Evolutionary conservation across 2,888 invertebrate genomes (phyloP), one percentile per base, ranked within the genome.

Genomic region (Chaetogeoica ovagalla): DNA sequence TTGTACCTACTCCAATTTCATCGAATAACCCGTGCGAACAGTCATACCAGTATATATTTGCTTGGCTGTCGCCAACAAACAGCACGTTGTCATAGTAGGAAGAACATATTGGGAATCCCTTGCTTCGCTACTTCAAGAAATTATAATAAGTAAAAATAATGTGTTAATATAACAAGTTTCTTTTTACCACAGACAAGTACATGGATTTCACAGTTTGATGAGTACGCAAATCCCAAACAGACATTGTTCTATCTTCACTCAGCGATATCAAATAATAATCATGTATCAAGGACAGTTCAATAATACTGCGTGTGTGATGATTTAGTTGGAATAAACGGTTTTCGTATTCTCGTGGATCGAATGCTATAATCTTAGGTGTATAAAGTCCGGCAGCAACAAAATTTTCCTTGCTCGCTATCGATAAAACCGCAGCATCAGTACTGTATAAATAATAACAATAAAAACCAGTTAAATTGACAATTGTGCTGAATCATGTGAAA

Each of bases 201-300:
- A 79, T 57, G 13, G 79, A 65, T 65, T 71, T 79, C 13, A 79
- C 63, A 43, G 43, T 43, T 30, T 13, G 15, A 21, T 63, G 55
- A 19, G 55, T 71, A n/a, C 79, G 79, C 15, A 79, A 71, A 79
- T 79, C 79, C 63, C 63, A 79, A 39, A 79, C 2, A 23, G 79
- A 71, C 43, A 71, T 19, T 9, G 79, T 71, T 57, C 43, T 71
- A 15, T 79, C 79, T 79, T 79, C 79, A 71, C 79, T 79, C 6
- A 79, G 23, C 2, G 79, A 79, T 63, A 79, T n/a, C 19, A 79
- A 79, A 71, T 79, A 71, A 37, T 71, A 9, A 69, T 79, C 79
- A 63, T 79, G 39, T 39, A 79, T n/a, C 43, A 79, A 71, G 23
- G 71, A 71, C 48, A 79, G 30, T 2, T 71, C 79, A 23, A 79